Base-by-base conservation (phyloP, 2,113 vertebrate genomes). In the Gymnorhina tibicen region DNA sequence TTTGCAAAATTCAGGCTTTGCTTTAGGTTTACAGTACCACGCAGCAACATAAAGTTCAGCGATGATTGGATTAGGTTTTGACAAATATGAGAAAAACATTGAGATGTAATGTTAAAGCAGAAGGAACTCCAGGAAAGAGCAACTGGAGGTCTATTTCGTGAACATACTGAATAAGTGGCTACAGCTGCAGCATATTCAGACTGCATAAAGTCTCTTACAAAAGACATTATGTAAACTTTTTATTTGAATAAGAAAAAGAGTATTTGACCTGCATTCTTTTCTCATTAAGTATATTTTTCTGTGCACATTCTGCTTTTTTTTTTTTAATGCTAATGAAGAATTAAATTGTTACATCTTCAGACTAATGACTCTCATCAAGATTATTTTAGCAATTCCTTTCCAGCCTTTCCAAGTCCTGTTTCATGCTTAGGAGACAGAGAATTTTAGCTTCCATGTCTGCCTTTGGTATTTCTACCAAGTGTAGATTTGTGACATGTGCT, bases 401-500 rank as follows among this genome's bases (percentile, higher is more conserved):
- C 39, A 91, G 16, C 32, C 22, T 84, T 92, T 93, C 46, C 55
- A 93, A 91, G 67, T 62, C 24, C 23, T 49, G n/a, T 18, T 35
- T 85, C 2, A 0, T 39, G 47, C 82, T 91, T 46, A 78, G 68
- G 41, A 78, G 56, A n/a, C 26, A 78, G 33, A 50, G 28, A 72
- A 55, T 53, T 87, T 89, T 70, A 79, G 10, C 42, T 86, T 72
- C 69, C 44, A 26, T 55, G 37, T 44, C 82, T 93, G 72, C 59
- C 78, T 89, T 58, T 73, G 82, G 30, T 88, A 35, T 88, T 94
- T 88, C 68, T 84, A 58, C 92, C 82, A 84, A 84, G 59, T 30
- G 47, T 55, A 91, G 79, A 52, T 90, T 56, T 92, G 78, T 91
- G 91, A 90, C 95, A 93, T 32, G 92, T 52, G 75, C 37, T 86